Conservation (phyloP, 2,797 vertebrate genomes). For the Macrochelys suwanniensis region DNA sequence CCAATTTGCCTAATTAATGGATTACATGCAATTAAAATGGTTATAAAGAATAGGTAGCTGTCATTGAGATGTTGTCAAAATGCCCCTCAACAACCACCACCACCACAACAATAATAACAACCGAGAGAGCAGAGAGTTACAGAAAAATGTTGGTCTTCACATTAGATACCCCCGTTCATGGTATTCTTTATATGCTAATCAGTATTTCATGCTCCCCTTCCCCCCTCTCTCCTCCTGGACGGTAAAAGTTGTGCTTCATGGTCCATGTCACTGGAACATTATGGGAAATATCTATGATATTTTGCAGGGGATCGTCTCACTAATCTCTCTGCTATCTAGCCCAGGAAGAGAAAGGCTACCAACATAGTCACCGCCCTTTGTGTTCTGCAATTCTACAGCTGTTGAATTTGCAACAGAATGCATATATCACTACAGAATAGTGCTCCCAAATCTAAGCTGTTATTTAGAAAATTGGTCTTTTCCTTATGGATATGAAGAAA, state of each 20-base stretch:
- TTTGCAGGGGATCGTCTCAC: neutral
- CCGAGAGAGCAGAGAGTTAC: neutral
- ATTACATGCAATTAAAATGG: slow-evolving; percentile 48
- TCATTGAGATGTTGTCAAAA: neutral
- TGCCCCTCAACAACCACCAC: neutral
- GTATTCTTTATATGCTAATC: neutral
- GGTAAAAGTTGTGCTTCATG: neutral
- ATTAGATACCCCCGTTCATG: neutral
- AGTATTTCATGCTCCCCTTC: neutral
- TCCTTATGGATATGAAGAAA: neutral
- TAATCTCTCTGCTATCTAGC: neutral
- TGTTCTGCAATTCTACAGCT: neutral
- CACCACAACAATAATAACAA: fast-evolving
- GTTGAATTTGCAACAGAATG: neutral
- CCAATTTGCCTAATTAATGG: neutral
- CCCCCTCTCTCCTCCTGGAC: neutral
- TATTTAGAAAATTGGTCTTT: neutral
- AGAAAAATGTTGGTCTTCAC: neutral
- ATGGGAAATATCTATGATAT: neutral
- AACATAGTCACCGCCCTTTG: neutral
- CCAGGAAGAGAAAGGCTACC: neutral
- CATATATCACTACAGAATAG: neutral
- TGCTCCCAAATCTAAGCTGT: neutral
- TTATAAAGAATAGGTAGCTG: neutral
- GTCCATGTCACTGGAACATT: neutral